Evolutionary conservation across 35 echinoderm and acorn worm species (phyloP).

Genomic region (Stichopus chloronotus): DNA sequence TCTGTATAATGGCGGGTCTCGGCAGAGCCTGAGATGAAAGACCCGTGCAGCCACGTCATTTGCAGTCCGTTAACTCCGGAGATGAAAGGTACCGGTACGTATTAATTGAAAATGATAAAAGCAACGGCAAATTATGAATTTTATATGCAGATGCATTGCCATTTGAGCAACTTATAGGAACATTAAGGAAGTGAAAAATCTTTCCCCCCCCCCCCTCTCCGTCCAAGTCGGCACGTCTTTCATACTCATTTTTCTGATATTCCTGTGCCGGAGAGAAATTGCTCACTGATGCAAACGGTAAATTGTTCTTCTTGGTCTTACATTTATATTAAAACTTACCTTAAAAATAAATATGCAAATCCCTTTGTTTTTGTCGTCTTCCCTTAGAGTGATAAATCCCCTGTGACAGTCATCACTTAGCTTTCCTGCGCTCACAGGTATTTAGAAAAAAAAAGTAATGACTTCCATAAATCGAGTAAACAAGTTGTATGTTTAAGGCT

Average conservation of each 20-base stretch:
- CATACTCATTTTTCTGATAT: background rate
- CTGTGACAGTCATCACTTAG: background rate
- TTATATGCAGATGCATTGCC: constrained; percentile 32
- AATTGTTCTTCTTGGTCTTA: background rate
- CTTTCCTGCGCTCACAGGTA: background rate
- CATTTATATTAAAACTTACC: background rate
- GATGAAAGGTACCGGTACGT: constrained; percentile 17
- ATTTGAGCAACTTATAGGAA: background rate
- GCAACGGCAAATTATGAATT: constrained; percentile 29
- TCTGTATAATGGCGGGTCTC: background rate
- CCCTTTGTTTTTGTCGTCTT: background rate
- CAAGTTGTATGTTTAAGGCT: too few relatives aligned
- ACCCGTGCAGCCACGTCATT: constrained; percentile 13
- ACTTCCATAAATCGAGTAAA: too few relatives aligned
- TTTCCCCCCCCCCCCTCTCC: background rate
- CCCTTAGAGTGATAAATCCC: background rate
- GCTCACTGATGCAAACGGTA: background rate
- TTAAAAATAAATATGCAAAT: background rate
- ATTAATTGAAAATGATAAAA: constrained; percentile 49
- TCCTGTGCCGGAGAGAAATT: background rate
- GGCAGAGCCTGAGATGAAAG: background rate
- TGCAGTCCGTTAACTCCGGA: constrained; percentile 25
- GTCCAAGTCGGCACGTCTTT: background rate
- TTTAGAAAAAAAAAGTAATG: background rate
- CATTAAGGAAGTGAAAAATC: background rate